These are phyloP conservation scores for Heteromormyrus szaboi DNA, from an alignment of 2,797 vertebrate species.

Conservation along the genomic window DNA sequence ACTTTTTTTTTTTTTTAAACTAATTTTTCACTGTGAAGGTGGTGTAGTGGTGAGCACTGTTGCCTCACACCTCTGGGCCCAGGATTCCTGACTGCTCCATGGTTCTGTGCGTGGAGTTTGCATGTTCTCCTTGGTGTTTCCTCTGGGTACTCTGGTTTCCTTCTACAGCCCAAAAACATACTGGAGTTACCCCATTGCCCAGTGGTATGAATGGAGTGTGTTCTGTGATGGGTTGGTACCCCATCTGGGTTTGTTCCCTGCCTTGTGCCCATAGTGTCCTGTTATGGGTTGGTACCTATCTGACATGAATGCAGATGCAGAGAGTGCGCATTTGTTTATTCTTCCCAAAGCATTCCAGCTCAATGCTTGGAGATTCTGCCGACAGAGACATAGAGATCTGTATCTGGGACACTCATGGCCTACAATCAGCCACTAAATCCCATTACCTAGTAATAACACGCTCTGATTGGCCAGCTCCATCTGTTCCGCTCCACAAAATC, in stretches of 20 bases:
- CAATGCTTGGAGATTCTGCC: conserved; percentile 1
- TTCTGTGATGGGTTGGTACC: not conserved
- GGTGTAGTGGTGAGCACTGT: not conserved
- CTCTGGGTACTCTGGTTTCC: not conserved
- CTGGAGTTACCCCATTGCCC: not conserved
- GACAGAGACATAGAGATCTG: not conserved
- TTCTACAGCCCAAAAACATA: not conserved
- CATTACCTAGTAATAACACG: not conserved
- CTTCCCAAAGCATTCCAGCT: not conserved
- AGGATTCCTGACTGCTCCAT: not conserved
- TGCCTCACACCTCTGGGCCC: not conserved
- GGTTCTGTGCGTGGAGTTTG: not conserved
- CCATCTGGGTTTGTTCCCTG: not conserved
- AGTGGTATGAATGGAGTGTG: not conserved
- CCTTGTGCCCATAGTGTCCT: not conserved
- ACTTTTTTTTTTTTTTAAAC: not conserved
- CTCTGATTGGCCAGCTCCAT: conserved; percentile 5
- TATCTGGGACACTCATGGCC: not conserved
- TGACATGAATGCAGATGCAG: not conserved
- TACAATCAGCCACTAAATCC: conserved; percentile 1
- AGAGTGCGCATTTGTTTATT: not conserved
- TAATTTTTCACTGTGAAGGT: not conserved
- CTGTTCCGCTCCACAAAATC: not conserved
- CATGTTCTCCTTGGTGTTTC: not conserved
- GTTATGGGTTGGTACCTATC: not conserved